These are phyloP conservation scores for Ormyrus nitidulus DNA, from an alignment of 2,888 invertebrate species.

Conservation along the genomic window DNA sequence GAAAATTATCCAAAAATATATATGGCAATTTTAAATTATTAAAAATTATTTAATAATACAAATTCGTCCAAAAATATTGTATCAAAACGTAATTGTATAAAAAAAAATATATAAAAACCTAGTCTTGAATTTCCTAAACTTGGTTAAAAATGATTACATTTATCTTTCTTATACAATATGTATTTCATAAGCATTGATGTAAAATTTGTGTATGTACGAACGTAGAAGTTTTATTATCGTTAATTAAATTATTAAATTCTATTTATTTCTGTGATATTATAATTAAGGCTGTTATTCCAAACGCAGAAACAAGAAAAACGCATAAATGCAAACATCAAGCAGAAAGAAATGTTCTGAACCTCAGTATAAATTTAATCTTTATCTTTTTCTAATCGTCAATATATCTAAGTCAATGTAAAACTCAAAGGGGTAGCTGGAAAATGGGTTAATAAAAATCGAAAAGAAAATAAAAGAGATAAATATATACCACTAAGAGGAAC, in stretches of 20 bases:
- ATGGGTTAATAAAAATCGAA: background rate
- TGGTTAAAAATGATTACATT: no score
- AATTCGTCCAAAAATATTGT: no score
- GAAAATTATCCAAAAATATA: no score
- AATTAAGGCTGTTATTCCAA: constrained; percentile 37
- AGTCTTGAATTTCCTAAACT: no score
- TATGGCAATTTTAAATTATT: no score
- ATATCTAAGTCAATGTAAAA: constrained; percentile 21
- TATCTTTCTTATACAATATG: background rate
- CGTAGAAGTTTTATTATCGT: constrained; percentile 27
- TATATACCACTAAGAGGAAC: background rate
- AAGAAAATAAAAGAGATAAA: background rate
- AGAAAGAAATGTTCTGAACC: constrained; percentile 8
- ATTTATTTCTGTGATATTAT: constrained; percentile 53
- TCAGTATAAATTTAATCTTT: constrained; percentile 21
- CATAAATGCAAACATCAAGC: background rate
- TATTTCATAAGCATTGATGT: background rate
- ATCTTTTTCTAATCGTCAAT: constrained; percentile 14
- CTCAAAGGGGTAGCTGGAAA: background rate
- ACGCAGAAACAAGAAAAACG: background rate
- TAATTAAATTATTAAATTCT: constrained; percentile 41
- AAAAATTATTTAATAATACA: no score
- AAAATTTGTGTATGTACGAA: background rate
- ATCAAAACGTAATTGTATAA: background rate
- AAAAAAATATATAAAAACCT: no score